phyloP scores from a whole-genome alignment of 2,113 vertebrate species.

The Phalacrocorax brasilianus region DNA sequence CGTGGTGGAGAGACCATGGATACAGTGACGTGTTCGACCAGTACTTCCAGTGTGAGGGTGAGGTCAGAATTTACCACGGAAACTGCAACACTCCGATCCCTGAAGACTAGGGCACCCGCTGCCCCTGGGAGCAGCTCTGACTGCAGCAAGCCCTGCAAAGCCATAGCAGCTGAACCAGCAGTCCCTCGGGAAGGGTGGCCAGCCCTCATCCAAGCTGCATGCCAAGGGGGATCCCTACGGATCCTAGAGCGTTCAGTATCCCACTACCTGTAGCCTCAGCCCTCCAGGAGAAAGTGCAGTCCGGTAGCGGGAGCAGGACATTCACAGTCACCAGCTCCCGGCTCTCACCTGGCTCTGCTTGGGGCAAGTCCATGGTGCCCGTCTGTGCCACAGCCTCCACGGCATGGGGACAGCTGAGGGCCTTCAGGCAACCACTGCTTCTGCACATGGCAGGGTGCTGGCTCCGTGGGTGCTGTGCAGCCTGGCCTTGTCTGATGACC shows the following conservation, averaged over 20 bases:
- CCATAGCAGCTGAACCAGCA: neutral
- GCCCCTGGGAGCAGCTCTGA: neutral
- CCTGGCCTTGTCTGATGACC: neutral
- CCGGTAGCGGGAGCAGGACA: neutral
- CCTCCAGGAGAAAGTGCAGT: neutral
- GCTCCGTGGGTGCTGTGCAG: neutral
- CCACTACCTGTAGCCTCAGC: neutral
- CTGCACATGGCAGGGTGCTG: neutral
- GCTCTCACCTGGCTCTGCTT: neutral
- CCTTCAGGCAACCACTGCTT: neutral
- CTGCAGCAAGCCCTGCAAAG: neutral
- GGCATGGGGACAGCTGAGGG: fast-evolving
- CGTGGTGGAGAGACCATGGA: conserved; percentile 96
- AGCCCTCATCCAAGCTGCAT: neutral
- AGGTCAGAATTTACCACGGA: conserved; percentile 89
- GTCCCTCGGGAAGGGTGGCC: neutral
- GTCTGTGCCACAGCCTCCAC: neutral
- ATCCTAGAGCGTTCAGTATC: neutral
- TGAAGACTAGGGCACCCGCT: conserved; percentile 68
- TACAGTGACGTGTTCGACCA: conserved; percentile 88
- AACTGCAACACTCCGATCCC: conserved; percentile 95
- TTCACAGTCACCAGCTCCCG: neutral
- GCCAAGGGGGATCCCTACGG: neutral
- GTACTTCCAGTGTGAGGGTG: conserved; percentile 89
- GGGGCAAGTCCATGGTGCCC: neutral